phyloP scores from a whole-genome alignment of 2,888 invertebrate species.

The Ptilodon capucinus region DNA sequence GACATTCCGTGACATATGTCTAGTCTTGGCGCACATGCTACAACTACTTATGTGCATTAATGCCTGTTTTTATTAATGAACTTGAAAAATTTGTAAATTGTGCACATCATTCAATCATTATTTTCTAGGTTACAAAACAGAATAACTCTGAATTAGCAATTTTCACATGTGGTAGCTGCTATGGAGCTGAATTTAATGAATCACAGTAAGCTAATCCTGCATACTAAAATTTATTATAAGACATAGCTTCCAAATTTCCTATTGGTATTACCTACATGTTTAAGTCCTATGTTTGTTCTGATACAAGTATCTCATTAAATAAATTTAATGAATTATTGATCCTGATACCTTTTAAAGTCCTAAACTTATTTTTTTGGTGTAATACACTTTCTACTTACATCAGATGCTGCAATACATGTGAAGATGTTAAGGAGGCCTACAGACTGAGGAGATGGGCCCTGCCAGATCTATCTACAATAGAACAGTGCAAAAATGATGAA shows the following conservation, averaged over 20 bases:
- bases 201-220: constrained; percentile 80
- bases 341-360: no score
- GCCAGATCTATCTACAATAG: constrained; percentile 89
- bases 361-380: no score
- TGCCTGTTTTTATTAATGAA: no score
- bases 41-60: no score
- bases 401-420: constrained; percentile 98
- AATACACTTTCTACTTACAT: neutral
- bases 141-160: constrained; percentile 73
- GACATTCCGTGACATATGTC: no score
- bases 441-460: constrained; percentile 93
- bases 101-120: constrained; percentile 7
- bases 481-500: constrained; percentile 94
- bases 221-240: no score
- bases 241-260: neutral
- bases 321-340: no score
- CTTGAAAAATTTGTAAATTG: no score
- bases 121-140: constrained; percentile 55
- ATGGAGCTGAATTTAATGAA: constrained; percentile 90
- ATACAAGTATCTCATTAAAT: no score
- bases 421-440: constrained; percentile 97
- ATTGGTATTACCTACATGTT: neutral
- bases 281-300: no score
- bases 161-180: constrained; percentile 95
- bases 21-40: no score